Percentiles rank a stretch among this genome's conserved stretches.
Conservation (phyloP, 2,888 invertebrate species). For the Pachycephus smyrnensis region DNA sequence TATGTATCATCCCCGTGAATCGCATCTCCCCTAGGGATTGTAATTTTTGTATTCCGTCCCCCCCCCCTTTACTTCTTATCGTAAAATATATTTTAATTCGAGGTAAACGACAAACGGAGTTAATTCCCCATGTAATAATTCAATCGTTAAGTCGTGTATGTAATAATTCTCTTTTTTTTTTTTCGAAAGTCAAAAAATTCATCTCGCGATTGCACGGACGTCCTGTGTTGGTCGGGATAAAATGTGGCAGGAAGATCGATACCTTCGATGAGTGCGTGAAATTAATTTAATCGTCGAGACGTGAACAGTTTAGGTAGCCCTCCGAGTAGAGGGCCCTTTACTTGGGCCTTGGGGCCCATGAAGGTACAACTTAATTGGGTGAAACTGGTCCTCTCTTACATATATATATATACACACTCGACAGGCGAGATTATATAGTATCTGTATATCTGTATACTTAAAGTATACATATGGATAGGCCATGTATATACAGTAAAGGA, state of each 20-base stretch:
- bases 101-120: too few species aligned
- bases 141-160: too few species aligned
- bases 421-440: neutral
- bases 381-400: constrained; percentile 50
- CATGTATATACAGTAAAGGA: neutral
- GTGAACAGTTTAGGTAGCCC: constrained; percentile 1
- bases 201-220: too few species aligned
- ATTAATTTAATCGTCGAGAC: constrained; percentile 3
- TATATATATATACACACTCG: neutral
- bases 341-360: neutral
- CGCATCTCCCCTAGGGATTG: neutral
- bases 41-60: neutral
- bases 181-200: too few species aligned
- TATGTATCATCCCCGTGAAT: too few species aligned
- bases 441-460: neutral
- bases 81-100: neutral
- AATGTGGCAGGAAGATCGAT: constrained; percentile 2
- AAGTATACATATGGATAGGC: neutral
- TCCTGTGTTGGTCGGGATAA: too few species aligned
- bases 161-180: too few species aligned
- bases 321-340: neutral
- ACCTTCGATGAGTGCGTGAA: neutral
- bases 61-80: neutral
- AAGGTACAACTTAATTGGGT: constrained; percentile 63
- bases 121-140: too few species aligned